These are phyloP conservation scores for Cassiopea xamachana DNA, from an alignment of 30 jellyfish, hydroid and myxozoan species.

Conservation along the genomic window DNA sequence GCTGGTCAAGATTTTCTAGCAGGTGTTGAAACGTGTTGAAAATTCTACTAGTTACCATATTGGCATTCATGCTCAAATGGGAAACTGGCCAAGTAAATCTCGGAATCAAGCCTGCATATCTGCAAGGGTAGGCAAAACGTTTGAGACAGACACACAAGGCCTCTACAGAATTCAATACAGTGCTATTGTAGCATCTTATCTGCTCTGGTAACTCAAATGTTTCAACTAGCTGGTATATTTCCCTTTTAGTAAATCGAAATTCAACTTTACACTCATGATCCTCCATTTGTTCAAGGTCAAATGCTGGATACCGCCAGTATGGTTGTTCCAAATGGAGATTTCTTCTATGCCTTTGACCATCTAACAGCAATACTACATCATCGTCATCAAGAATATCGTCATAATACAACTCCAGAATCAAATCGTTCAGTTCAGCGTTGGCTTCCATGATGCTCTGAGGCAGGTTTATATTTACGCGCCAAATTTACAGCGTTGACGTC, in stretches of 20 bases:
- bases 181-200: constrained; percentile 69
- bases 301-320: constrained; percentile 50
- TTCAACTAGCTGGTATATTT: constrained; percentile 40
- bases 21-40: constrained; percentile 45
- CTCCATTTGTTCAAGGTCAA: constrained; percentile 36
- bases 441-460: background rate
- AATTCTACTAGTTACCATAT: constrained; percentile 15
- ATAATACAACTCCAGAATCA: background rate
- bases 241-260: constrained; percentile 46
- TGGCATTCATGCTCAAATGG: constrained; percentile 45
- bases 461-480: background rate
- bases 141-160: constrained; percentile 59
- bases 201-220: constrained; percentile 36
- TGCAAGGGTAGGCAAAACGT: constrained; percentile 74
- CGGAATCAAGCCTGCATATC: constrained; percentile 60
- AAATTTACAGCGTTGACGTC: background rate
- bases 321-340: constrained; percentile 29
- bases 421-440: background rate
- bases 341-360: constrained; percentile 33
- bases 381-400: constrained; percentile 12
- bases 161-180: constrained; percentile 42
- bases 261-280: constrained; percentile 64
- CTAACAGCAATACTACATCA: constrained; percentile 20
- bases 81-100: constrained; percentile 71
- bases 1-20: constrained; percentile 46